Evolutionary conservation across 2,113 vertebrate species (phyloP).

Genomic region (Junco hyemalis): DNA sequence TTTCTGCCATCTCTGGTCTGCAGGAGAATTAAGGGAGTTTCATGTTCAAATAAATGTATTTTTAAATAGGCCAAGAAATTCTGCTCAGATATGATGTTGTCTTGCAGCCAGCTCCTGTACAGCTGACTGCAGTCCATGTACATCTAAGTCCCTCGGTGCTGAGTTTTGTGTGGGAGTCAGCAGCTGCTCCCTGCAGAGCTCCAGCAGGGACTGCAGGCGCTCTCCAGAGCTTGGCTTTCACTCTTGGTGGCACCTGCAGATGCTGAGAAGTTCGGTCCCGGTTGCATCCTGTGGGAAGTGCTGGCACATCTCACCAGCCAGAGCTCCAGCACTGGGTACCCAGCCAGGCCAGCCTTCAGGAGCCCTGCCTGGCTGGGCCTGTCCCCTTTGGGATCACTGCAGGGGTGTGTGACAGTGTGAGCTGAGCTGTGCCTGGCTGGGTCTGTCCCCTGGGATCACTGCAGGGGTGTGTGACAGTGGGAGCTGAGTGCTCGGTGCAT

Average conservation of each 20-base stretch:
- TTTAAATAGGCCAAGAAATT: neutral
- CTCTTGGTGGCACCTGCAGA: neutral
- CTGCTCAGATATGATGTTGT: neutral
- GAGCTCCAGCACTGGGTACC: neutral
- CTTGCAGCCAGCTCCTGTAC: neutral
- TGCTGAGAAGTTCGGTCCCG: neutral
- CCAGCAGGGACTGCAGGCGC: neutral
- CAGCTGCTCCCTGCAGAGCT: constrained; percentile 28
- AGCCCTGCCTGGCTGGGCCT: neutral
- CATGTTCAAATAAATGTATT: neutral
- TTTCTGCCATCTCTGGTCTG: neutral
- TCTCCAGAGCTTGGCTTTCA: fast-evolving
- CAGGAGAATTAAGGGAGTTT: neutral
- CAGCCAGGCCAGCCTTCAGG: neutral
- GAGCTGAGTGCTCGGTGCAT: neutral
- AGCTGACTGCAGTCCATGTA: neutral
- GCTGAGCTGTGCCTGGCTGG: neutral
- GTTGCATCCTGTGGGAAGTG: fast-evolving
- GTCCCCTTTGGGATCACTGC: fast-evolving
- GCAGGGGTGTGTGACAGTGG: neutral
- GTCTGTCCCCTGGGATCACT: neutral
- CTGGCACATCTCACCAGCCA: neutral
- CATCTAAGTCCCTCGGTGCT: neutral
- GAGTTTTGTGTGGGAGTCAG: neutral
- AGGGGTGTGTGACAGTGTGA: neutral